Evolutionary conservation across 1,140 invertebrate species (phyloP), one percentile per base, ranked within the genome.

Genomic region (Centruroides sculpturatus): DNA sequence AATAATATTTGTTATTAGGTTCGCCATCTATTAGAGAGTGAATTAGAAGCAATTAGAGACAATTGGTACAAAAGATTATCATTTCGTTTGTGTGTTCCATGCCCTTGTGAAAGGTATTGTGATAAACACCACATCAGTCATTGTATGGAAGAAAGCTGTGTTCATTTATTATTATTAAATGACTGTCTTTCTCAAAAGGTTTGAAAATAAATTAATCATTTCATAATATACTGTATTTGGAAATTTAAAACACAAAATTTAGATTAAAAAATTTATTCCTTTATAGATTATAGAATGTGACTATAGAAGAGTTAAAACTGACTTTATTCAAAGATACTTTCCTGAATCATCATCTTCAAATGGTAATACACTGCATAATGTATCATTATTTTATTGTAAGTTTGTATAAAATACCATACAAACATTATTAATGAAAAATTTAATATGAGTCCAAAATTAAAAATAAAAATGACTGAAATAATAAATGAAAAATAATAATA

Each of bases 151-250:
- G 68, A 72, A 35, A 54, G 62, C 1, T 78, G 76, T 64, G 60
- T 75, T 3, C 76, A 78, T 67, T 76, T 77, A 63, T 64, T 77
- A 11, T 66, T 73, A 57, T 66, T 78, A 9, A 73, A 77, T 68
- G 73, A 78, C 60, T 78, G 76, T 65, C 66, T 78, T 34, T 65
- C 71, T 49, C 76, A 72, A 56, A 76, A 74, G 67, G 76, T 77
- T 55, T 63, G 67, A 53, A 23, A 9, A 60, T 41, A 41, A 6
- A 41, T 23, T 41, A 41, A 41, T 41, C 8, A 41, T 41, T 41
- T 23, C 23, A 23, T 23, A 23, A 23, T 23, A 23, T 23, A n/a
- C n/a, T n/a, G n/a, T n/a, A 23, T 23, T 23, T 23, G 23, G 0
- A 41, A 41, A 41, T 41, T 41, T 6, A 41, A 6, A 41, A 41